Conservation (phyloP, 2,888 invertebrate species). For the Invenusta paracnida region DNA sequence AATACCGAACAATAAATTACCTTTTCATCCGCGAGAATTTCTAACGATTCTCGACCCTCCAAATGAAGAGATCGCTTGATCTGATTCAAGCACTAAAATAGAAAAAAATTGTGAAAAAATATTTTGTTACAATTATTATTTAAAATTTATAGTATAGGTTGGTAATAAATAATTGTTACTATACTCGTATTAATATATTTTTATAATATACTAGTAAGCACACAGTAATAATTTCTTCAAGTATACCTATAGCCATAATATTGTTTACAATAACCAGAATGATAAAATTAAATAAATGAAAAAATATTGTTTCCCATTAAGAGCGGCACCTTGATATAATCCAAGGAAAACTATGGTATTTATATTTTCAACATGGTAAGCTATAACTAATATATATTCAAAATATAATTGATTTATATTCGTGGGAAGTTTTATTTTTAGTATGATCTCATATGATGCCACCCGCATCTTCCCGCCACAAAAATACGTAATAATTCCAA, state of each 20-base stretch:
- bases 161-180: too few species aligned
- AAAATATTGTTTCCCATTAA: too few species aligned
- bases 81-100: slow-evolving; percentile 64
- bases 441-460: slow-evolving; percentile 21
- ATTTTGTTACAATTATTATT: too few species aligned
- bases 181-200: too few species aligned
- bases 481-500: background rate
- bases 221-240: too few species aligned
- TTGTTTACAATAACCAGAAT: too few species aligned
- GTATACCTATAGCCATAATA: too few species aligned
- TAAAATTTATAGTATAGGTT: too few species aligned
- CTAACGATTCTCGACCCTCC: slow-evolving; percentile 71
- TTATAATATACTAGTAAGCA: too few species aligned
- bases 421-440: background rate
- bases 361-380: background rate
- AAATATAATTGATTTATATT: background rate
- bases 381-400: background rate
- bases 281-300: too few species aligned
- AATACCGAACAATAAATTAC: too few species aligned
- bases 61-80: slow-evolving; percentile 75
- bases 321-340: background rate
- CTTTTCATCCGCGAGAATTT: slow-evolving; percentile 66
- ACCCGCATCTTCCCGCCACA: background rate
- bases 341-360: background rate
- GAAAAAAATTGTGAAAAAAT: background rate